A percentile compares a stretch with the other conserved stretches of the same genome.
Evolutionary conservation across 2,113 vertebrate genomes (phyloP).

Genomic region (Lota lota): DNA sequence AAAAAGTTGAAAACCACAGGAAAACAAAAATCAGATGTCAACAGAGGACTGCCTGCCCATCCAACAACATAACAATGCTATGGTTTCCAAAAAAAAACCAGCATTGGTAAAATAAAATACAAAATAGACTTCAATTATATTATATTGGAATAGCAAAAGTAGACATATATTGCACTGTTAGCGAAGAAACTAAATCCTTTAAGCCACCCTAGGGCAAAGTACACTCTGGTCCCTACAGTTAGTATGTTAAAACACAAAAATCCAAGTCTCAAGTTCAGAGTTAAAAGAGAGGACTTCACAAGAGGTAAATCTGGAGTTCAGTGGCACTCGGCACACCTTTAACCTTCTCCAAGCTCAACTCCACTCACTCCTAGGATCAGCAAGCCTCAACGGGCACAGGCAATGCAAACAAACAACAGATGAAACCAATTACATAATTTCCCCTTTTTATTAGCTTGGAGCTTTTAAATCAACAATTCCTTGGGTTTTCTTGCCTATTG

Average conservation of each 20-base stretch:
- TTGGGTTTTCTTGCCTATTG: conserved; percentile 33
- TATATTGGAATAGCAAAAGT: conserved; percentile 26
- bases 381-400: conserved; percentile 14
- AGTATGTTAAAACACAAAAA: neutral
- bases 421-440: conserved; percentile 56
- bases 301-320: neutral
- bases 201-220: neutral
- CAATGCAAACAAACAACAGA: conserved; percentile 52
- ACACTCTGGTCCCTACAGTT: neutral
- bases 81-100: conserved; percentile 15
- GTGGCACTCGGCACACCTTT: neutral
- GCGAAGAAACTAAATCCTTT: neutral
- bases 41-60: conserved; percentile 5
- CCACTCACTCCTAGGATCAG: conserved; percentile 11
- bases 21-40: conserved; percentile 32
- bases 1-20: conserved; percentile 64
- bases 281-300: neutral
- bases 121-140: conserved; percentile 35
- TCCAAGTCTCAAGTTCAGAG: neutral
- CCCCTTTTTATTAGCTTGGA: conserved; percentile 48
- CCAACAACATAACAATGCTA: conserved; percentile 6
- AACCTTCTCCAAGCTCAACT: neutral
- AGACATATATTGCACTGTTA: neutral
- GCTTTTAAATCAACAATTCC: conserved; percentile 49
- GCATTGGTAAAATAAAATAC: conserved; percentile 25